phyloP scores from a whole-genome alignment of 1,140 invertebrate genomes.

The Drosophila setifemur region DNA sequence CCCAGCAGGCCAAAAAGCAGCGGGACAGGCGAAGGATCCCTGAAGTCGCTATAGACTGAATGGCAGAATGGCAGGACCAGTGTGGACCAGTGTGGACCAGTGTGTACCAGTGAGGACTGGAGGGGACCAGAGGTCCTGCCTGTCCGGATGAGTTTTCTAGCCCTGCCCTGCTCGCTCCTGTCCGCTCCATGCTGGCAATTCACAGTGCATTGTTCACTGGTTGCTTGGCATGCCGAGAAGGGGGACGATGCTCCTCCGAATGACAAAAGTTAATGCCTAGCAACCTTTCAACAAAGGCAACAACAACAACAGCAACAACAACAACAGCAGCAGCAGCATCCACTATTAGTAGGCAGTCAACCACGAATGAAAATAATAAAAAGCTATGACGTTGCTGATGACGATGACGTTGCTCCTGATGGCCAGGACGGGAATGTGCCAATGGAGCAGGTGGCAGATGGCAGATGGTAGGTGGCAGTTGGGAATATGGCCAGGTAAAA shows the following conservation, averaged over 20 bases:
- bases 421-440: background rate
- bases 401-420: slow-evolving; percentile 54
- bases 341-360: slow-evolving; percentile 69
- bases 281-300: slow-evolving; percentile 65
- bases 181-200: no score
- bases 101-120: background rate
- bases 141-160: background rate
- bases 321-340: slow-evolving; percentile 22
- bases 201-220: slow-evolving; percentile 76
- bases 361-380: slow-evolving; percentile 74
- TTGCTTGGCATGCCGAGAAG: slow-evolving; percentile 22
- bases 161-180: slow-evolving; percentile 38
- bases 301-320: slow-evolving; percentile 18
- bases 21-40: slow-evolving; percentile 34
- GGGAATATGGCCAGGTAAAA: background rate
- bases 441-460: background rate
- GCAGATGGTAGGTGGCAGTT: slow-evolving; percentile 1
- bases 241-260: slow-evolving; percentile 32
- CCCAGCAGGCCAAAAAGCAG: slow-evolving; percentile 70
- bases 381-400: slow-evolving; percentile 58
- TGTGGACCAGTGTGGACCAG: background rate
- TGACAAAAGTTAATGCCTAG: slow-evolving; percentile 79
- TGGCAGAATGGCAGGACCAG: background rate
- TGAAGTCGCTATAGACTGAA: slow-evolving; percentile 6
- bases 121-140: slow-evolving; percentile 4